phyloP scores from a whole-genome alignment of 92 coral and sea anemone species.

The Desmophyllum pertusum region DNA sequence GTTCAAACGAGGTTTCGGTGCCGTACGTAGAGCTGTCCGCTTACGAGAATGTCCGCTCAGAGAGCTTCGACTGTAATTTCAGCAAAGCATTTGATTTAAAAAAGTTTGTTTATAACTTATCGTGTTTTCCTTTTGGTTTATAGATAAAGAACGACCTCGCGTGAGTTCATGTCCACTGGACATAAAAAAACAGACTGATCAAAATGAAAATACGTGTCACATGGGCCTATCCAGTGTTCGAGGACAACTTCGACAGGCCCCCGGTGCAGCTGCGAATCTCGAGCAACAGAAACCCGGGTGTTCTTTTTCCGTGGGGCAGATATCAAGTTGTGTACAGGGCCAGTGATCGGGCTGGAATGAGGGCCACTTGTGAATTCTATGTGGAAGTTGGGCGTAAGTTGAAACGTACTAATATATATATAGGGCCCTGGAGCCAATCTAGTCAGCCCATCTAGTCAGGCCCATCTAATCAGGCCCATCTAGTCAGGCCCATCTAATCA shows the following conservation, averaged over 20 bases:
- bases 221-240: conserved; percentile 83
- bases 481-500: too few species aligned
- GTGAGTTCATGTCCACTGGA: conserved; percentile 81
- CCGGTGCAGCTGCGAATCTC: conserved; percentile 70
- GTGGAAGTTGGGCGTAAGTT: conserved; percentile 93
- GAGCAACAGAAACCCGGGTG: conserved; percentile 82
- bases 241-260: conserved; percentile 81
- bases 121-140: background rate
- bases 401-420: too few species aligned
- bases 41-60: too few species aligned
- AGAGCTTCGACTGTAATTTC: too few species aligned
- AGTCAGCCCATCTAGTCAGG: too few species aligned
- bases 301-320: conserved; percentile 78
- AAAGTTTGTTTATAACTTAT: too few species aligned
- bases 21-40: too few species aligned
- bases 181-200: conserved; percentile 54
- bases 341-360: conserved; percentile 79
- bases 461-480: too few species aligned
- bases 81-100: too few species aligned
- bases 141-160: conserved; percentile 89
- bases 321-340: conserved; percentile 75
- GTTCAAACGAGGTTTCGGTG: too few species aligned
- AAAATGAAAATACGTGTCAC: conserved; percentile 70
- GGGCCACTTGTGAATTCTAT: conserved; percentile 83
- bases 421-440: too few species aligned